phyloP scores from a whole-genome alignment of 2,113 vertebrate species.

The Rhodinocichla rosea region DNA sequence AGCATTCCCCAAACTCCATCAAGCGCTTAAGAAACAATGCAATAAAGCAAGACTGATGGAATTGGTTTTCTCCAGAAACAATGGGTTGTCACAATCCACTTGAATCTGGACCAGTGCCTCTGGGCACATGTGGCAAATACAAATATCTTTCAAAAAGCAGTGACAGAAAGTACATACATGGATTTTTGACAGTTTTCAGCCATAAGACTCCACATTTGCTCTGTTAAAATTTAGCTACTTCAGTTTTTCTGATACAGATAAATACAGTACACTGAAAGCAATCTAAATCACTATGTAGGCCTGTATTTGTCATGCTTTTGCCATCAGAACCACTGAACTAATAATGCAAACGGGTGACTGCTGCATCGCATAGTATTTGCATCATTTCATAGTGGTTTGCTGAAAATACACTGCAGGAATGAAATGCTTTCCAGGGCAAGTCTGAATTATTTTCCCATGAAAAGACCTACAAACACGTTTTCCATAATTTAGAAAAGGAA shows the following conservation, averaged over 20 bases:
- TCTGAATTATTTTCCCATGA: not conserved
- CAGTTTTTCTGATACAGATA: not conserved
- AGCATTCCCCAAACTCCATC: not conserved
- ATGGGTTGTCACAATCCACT: not conserved
- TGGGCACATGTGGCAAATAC: not conserved
- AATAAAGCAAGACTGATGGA: slow-evolving; percentile 10
- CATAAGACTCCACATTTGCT: not conserved
- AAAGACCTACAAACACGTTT: not conserved
- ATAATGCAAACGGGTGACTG: not conserved
- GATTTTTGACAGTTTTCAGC: not conserved
- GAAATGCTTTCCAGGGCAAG: not conserved
- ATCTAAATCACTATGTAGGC: not conserved
- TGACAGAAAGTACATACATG: fast-evolving
- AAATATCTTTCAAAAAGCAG: not conserved
- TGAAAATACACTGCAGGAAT: not conserved
- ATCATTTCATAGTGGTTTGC: not conserved
- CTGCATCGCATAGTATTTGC: not conserved
- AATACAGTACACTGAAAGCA: not conserved
- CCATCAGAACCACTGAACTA: not conserved
- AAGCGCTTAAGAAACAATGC: not conserved
- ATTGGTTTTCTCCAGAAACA: slow-evolving; percentile 9
- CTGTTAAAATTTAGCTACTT: not conserved
- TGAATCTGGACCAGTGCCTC: not conserved
- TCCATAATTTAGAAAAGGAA: not conserved
- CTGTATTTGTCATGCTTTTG: not conserved